phyloP scores from a whole-genome alignment of 1,140 invertebrate species.

The Apis cerana region DNA sequence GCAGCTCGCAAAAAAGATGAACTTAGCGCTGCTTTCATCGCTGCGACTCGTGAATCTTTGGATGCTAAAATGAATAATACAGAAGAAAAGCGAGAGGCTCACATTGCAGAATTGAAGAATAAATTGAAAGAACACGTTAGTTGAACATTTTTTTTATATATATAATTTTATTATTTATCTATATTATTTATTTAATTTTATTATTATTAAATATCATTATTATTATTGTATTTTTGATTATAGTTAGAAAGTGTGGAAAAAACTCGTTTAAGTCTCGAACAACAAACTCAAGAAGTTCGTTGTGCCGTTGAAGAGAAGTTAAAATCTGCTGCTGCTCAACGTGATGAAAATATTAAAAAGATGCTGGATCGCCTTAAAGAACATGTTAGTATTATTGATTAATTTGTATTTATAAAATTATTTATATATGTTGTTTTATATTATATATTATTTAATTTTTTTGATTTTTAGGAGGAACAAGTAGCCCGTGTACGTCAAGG shows the following conservation, averaged over 20 bases:
- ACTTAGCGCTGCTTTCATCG: conserved; percentile 91
- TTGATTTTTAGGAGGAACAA: conserved; percentile 85
- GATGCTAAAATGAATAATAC: conserved; percentile 94
- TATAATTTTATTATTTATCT: conserved; percentile 17
- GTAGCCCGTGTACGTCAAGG: conserved; percentile 85
- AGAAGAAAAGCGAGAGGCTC: conserved; percentile 93
- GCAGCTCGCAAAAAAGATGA: conserved; percentile 94
- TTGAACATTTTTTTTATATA: conserved; percentile 34
- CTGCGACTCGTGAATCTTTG: conserved; percentile 91
- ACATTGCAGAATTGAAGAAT: conserved; percentile 92
- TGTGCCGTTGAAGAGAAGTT: conserved; percentile 92
- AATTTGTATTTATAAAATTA: neutral
- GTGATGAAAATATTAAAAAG: conserved; percentile 93
- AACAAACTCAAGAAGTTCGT: conserved; percentile 91
- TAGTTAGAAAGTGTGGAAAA: conserved; percentile 92
- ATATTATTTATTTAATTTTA: too few relatives aligned
- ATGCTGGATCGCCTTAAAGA: conserved; percentile 94
- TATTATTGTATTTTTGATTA: conserved; percentile 71
- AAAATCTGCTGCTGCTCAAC: conserved; percentile 90
- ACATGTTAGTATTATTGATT: conserved; percentile 86
- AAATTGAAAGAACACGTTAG: conserved; percentile 91
- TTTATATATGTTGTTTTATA: neutral
- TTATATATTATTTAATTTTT: conserved; percentile 33
- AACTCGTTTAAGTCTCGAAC: conserved; percentile 89
- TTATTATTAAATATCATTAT: neutral